Base-by-base conservation (phyloP, 2,888 invertebrate genomes). In the Trachelus iudaicus region DNA sequence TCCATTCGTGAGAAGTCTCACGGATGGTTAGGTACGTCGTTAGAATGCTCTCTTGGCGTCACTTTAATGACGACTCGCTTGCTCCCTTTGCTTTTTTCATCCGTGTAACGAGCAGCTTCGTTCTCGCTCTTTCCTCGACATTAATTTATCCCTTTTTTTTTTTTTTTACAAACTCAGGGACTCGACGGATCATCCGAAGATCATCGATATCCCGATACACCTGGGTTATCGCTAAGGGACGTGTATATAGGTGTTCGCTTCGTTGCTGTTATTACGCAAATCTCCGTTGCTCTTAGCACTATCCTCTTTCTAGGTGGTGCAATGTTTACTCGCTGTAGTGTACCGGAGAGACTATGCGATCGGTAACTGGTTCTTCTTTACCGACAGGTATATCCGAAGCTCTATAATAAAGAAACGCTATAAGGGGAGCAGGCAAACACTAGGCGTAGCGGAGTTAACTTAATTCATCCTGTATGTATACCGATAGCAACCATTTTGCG, bases 31-130 rank as follows among this genome's bases (percentile, higher is more conserved):
- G 87, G 87, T 86, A 83, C 87, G 82, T 89, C 88, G 87, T 89
- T 89, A 89, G 86, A 86, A 87, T 90, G 90, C 90, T 90, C 90
- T 90, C 90, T 90, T 89, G 85, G 83, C 79, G 88, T 82, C 80
- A 81, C 80, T 87, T 86, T 87, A 87, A 87, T 85, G 87, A 87
- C 80, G 85, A 84, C 82, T 87, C 85, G 83, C 84, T 86, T 87
- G 83, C 84, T 86, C 85, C 85, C 86, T 85, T 84, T 86, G 83
- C 82, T 75, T 82, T 82, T 85, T 84, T 75, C 79, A 79, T 83
- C 84, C 83, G 82, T 79, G 77, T 84, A 87, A 87, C 87, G 85
- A 87, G 80, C 77, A 81, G 83, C 82, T 79, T 82, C 83, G 82
- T 75, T 83, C 40, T 86, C 81, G 86, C 85, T 56, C 23, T 23